These are phyloP conservation scores for Hydractinia symbiolongicarpus DNA, from an alignment of 30 jellyfish, hydroid and myxozoan species.

Conservation along the genomic window DNA sequence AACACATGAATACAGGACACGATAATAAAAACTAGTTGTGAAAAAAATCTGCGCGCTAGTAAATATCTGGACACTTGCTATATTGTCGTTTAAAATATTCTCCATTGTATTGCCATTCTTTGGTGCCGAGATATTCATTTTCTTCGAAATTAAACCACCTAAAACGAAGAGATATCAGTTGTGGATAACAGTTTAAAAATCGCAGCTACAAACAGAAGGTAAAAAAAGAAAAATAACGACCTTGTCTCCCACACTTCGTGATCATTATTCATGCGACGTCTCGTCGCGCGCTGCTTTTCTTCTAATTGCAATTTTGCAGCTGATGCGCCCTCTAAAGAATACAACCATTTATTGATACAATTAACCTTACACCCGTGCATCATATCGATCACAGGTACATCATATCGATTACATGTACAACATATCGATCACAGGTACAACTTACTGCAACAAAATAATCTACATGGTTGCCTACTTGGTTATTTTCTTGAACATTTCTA, in stretches of 20 bases:
- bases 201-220: neutral
- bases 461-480: neutral
- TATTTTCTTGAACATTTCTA: neutral
- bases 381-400: neutral
- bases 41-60: neutral
- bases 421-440: too few relatives aligned
- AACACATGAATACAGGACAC: too few relatives aligned
- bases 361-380: neutral
- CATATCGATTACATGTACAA: neutral
- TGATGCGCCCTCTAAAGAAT: slow-evolving; percentile 69
- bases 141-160: slow-evolving; percentile 79
- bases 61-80: slow-evolving; percentile 76
- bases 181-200: neutral
- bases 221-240: slow-evolving; percentile 32
- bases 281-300: slow-evolving; percentile 85
- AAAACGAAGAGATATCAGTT: neutral
- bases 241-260: slow-evolving; percentile 70
- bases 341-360: neutral
- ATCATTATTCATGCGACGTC: slow-evolving; percentile 48
- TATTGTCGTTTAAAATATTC: slow-evolving; percentile 75
- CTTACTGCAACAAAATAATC: too few relatives aligned
- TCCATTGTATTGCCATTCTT: slow-evolving; percentile 74
- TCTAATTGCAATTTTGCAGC: slow-evolving; percentile 68
- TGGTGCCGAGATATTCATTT: slow-evolving; percentile 54
- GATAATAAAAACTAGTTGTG: too few relatives aligned